These are phyloP conservation scores for Otus scops DNA, from an alignment of 2,797 vertebrate species.

Conservation along the genomic window DNA sequence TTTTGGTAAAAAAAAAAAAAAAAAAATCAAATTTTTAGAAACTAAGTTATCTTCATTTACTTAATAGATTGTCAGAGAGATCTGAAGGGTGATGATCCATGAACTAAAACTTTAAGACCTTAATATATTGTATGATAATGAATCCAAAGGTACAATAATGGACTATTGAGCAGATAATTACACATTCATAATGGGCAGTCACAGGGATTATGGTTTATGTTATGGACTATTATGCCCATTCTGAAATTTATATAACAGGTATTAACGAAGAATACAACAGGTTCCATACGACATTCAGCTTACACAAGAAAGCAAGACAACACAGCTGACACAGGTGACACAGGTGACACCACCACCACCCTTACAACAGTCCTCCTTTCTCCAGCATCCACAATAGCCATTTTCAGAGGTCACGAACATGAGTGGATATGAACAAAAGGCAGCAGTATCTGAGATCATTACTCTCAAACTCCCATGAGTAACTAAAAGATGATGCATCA, in stretches of 20 bases:
- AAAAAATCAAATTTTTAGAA: neutral
- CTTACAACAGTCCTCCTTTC: neutral
- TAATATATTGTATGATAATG: neutral
- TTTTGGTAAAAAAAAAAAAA: neutral
- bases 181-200: neutral
- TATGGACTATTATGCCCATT: neutral
- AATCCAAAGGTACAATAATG: neutral
- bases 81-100: constrained; percentile 28
- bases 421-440: neutral
- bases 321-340: fast-evolving
- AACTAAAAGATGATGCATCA: neutral
- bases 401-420: neutral
- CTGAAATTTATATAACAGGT: neutral
- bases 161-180: neutral
- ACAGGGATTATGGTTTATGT: neutral
- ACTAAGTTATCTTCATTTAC: neutral
- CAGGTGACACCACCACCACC: neutral
- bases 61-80: neutral
- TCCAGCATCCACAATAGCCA: neutral
- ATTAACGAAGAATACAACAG: neutral
- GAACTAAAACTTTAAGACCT: constrained; percentile 12
- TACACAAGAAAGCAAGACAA: neutral
- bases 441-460: neutral
- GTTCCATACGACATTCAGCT: neutral
- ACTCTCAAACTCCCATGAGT: neutral